Evolutionary conservation across 64 coral and sea anemone species (phyloP), one percentile per base, ranked within the genome.

Genomic region (Montipora capricornis): DNA sequence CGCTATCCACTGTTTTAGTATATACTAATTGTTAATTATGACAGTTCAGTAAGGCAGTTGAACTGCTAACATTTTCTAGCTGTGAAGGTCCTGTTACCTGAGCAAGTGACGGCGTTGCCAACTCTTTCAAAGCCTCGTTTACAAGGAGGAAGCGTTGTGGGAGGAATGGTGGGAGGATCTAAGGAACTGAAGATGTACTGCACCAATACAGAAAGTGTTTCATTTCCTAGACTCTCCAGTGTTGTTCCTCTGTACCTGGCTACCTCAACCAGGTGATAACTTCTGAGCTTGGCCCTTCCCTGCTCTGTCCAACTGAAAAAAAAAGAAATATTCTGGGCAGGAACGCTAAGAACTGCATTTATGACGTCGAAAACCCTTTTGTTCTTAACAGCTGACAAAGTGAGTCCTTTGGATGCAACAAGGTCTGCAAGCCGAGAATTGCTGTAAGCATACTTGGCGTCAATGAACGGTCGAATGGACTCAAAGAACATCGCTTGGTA

Each of bases 271-370:
- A 93, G 45, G 88, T 2, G 2, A 57, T 8, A 29, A 17, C 0
- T 57, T 57, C 1, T 6, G 53, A 96, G 68, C 67, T 49, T 79
- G 45, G 37, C 50, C n/a, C 87, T 61, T 64, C 73, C 62, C 16
- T 87, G 4, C 44, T 82, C 24, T 14, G 81, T 70, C 95, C 95
- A 97, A 13, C 49, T 79, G 49, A 94, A 94, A 19, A 97, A 77
- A 5, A 91, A 87, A 16, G 92, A 94, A 87, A 91, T 50, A 45
- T 97, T 94, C 47, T 70, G 20, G 1, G 79, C 50, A 1, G 95
- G 83, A 19, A 76, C 52, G 62, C 15, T 91, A 66, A 88, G 66
- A 49, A 91, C 20, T 66, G 50, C 12, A 47, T 75, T 10, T 0
- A 91, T 80, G 11, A 97, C 73, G 45, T 94, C 81, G 13, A 97